Evolutionary conservation across 2,113 vertebrate species (phyloP).

Genomic region (Strix aluco): DNA sequence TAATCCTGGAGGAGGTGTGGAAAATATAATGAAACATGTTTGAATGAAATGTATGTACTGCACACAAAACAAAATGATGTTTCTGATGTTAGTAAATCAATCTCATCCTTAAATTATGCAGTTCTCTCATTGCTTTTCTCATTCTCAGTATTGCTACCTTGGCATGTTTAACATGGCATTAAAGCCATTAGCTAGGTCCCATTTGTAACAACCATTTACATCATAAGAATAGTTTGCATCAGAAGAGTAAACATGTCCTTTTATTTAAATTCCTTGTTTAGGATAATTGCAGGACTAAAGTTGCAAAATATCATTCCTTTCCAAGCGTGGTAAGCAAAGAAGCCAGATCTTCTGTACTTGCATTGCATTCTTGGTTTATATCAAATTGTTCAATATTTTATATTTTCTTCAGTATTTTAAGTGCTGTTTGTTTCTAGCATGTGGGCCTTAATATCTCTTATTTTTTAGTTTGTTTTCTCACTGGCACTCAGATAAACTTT

Average conservation of each 20-base stretch:
- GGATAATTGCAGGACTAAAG: background rate
- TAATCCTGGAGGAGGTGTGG: background rate
- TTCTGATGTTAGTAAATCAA: background rate
- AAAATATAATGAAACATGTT: background rate
- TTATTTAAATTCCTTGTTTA: background rate
- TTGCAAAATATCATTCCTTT: background rate
- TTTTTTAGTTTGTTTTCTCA: background rate
- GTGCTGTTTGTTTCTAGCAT: background rate
- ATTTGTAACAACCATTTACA: background rate
- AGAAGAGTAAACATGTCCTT: background rate
- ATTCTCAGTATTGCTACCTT: background rate
- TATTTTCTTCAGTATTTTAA: conserved; percentile 39
- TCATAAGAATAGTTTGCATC: background rate
- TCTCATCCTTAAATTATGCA: conserved; percentile 1
- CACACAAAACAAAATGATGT: background rate
- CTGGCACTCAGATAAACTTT: background rate
- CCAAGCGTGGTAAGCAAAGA: background rate
- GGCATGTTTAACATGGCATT: conserved; percentile 38
- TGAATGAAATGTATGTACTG: background rate
- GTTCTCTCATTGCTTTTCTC: conserved; percentile 12
- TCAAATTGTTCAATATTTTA: background rate
- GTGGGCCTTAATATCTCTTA: background rate
- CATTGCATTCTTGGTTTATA: background rate
- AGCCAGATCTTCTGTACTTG: background rate
- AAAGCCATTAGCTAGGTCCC: background rate